phyloP scores from a whole-genome alignment of 2,797 vertebrate species.

The Hirundo rustica region DNA sequence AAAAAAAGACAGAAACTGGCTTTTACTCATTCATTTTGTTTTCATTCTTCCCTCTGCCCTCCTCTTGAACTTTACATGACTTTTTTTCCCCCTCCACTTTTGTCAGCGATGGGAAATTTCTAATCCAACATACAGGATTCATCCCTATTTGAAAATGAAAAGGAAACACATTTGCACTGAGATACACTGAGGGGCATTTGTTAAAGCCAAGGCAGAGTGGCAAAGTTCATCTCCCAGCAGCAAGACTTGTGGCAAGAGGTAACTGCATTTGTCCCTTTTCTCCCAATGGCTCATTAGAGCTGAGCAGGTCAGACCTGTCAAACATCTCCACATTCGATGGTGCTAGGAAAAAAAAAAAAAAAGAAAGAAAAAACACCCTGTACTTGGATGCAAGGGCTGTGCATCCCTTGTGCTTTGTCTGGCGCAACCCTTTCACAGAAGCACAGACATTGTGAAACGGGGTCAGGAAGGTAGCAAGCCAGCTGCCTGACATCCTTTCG shows the following conservation, averaged over 20 bases:
- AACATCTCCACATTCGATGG: background rate
- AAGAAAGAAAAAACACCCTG: background rate
- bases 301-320: conserved; percentile 62
- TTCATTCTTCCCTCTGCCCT: conserved; percentile 61
- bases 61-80: conserved; percentile 64
- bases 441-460: conserved; percentile 45
- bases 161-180: conserved; percentile 67
- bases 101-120: conserved; percentile 67
- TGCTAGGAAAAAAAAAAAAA: background rate
- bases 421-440: conserved; percentile 55
- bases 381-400: conserved; percentile 27
- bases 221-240: conserved; percentile 69
- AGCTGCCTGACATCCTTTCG: conserved; percentile 55
- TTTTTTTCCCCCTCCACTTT: conserved; percentile 45
- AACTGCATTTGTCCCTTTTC: conserved; percentile 60
- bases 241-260: conserved; percentile 36
- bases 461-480: conserved; percentile 70
- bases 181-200: conserved; percentile 60
- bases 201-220: conserved; percentile 60
- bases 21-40: conserved; percentile 30
- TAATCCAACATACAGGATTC: conserved; percentile 65
- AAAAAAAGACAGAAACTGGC: background rate
- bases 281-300: conserved; percentile 19
- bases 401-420: conserved; percentile 64
- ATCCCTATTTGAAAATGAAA: conserved; percentile 70